phyloP scores from a whole-genome alignment of 2,797 vertebrate species.

The Orientallactaga sibirica region DNA sequence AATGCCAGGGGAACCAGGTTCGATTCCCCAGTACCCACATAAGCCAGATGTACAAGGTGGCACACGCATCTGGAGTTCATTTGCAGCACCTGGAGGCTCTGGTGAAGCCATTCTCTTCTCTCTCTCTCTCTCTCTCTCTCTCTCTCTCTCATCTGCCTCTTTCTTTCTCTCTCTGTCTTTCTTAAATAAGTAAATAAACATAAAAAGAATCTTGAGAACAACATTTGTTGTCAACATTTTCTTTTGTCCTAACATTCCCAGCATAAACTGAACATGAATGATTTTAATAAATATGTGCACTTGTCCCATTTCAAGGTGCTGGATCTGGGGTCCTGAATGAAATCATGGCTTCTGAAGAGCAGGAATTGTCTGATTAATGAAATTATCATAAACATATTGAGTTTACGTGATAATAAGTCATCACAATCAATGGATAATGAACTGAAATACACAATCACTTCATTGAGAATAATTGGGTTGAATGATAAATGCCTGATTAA shows the following conservation, averaged over 20 bases:
- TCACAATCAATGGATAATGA: slow-evolving; percentile 75
- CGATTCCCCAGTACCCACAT: too few relatives aligned
- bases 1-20: too few relatives aligned
- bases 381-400: slow-evolving; percentile 72
- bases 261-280: not conserved
- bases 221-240: not conserved
- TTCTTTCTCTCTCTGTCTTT: too few relatives aligned
- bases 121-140: too few relatives aligned
- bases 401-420: slow-evolving; percentile 72
- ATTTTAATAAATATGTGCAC: not conserved
- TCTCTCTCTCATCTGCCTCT: too few relatives aligned
- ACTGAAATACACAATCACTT: slow-evolving; percentile 66
- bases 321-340: not conserved
- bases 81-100: too few relatives aligned
- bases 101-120: too few relatives aligned
- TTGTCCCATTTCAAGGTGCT: not conserved
- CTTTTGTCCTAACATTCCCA: not conserved
- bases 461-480: slow-evolving; percentile 74
- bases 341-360: not conserved
- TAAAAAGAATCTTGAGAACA: not conserved
- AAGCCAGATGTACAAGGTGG: too few relatives aligned
- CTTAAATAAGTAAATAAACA: too few relatives aligned
- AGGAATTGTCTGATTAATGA: slow-evolving; percentile 70
- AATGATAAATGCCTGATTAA: slow-evolving; percentile 72
- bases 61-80: too few relatives aligned